Evolutionary conservation across 2,888 invertebrate genomes (phyloP), one percentile per base, ranked within the genome.

Genomic region (Chalcosyrphus nemorum): DNA sequence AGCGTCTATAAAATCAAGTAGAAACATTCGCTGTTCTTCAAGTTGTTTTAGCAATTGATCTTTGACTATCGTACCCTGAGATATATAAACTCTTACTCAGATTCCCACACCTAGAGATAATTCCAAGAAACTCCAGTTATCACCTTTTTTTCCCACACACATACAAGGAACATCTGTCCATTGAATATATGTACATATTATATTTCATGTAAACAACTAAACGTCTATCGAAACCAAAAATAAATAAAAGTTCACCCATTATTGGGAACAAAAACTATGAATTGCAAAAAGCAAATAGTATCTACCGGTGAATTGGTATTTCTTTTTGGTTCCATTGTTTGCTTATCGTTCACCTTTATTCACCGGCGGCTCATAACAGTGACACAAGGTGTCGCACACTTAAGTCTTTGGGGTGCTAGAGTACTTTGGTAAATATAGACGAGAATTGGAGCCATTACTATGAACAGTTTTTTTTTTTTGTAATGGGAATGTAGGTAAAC

Each of bases 381-480:
- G 47, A 50, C 32, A 61, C 13, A 50, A 65, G 65, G 35, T 50
- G 50, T 65, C 65, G 35, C 32, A 50, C 35, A 24, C 15, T 65
- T 47, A 47, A 17, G 41, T 7, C 15, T 15, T 6, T 27, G 19
- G 43, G 24, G 15, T 17, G 35, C 13, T 35, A 50, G 21, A 65
- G 65, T 65, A 50, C 24, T 32, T 21, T 6, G 35, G 50, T 27
- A 35, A 65, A 65, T 24, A 65, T 24, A 65, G 9, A 24, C 21
- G n/a, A 5, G 35, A 65, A 65, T 65, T 65, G 21, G 47, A 65
- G 32, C 35, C 47, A 38, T 65, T 65, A 15, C 47, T 66, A 38
- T 41, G 52, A 66, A 65, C 5, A 32, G 21, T 7, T 52, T 4
- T 15, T 3, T 11, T 66, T 7, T 52, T 4, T 15, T 3, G 15